Evolutionary conservation across 53 echinoderm and acorn worm species (phyloP).

Genomic region (Arbacia lixula): DNA sequence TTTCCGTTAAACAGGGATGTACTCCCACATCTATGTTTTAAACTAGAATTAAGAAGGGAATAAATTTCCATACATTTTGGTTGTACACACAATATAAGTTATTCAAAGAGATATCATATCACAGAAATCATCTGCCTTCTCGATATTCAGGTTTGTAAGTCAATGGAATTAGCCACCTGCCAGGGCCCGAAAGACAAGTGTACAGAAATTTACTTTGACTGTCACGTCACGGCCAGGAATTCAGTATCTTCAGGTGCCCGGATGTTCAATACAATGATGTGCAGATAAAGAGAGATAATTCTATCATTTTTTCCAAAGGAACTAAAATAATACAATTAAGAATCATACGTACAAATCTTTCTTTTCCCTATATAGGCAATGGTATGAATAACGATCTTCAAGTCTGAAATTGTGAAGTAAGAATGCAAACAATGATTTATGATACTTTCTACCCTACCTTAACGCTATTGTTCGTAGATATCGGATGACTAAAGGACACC

Average conservation of each 20-base stretch:
- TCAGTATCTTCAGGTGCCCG: neutral
- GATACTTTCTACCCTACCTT: too few species aligned
- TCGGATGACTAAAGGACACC: too few species aligned
- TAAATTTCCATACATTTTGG: neutral
- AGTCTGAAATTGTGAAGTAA: slow-evolving; percentile 3
- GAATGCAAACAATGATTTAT: slow-evolving; percentile 14
- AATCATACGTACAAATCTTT: slow-evolving; percentile 28
- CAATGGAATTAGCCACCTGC: neutral
- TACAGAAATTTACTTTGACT: neutral
- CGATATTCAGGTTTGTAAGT: slow-evolving; percentile 10
- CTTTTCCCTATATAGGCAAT: neutral
- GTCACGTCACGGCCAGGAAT: slow-evolving; percentile 7
- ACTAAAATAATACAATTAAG: neutral
- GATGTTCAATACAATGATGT: neutral
- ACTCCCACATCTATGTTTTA: too few species aligned
- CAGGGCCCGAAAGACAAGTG: slow-evolving; percentile 1
- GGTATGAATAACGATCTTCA: neutral
- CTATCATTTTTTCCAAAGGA: neutral
- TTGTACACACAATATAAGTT: slow-evolving; percentile 1
- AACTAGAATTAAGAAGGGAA: slow-evolving; percentile 10
- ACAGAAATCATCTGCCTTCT: neutral
- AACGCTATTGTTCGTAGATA: too few species aligned
- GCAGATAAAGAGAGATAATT: slow-evolving; percentile 5
- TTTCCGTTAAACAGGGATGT: too few species aligned
- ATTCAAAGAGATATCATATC: slow-evolving; percentile 10